These are phyloP conservation scores for Protosalanx chinensis DNA, from an alignment of 2,797 vertebrate genomes.

Conservation along the genomic window DNA sequence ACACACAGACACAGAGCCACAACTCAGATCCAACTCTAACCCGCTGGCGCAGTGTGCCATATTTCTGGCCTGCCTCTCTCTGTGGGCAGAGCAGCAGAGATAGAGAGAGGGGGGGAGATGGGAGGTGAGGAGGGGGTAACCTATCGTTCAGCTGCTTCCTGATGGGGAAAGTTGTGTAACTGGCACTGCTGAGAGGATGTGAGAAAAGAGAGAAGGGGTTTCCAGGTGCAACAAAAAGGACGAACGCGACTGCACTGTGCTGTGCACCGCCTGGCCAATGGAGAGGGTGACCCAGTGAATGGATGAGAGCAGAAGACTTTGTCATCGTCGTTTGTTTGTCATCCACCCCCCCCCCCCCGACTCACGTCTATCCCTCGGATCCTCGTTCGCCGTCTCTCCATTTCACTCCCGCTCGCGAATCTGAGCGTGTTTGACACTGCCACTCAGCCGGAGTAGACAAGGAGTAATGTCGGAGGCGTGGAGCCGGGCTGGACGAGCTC, in stretches of 20 bases:
- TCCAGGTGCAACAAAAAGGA: background rate
- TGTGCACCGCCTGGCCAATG: too few relatives aligned
- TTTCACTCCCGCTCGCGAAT: constrained; percentile 22
- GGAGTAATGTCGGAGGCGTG: background rate
- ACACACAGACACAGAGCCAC: constrained; percentile 22
- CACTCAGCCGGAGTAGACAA: constrained; percentile 5
- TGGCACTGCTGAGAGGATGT: background rate
- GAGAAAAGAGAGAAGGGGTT: background rate
- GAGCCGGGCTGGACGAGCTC: constrained; percentile 26
- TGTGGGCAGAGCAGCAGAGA: background rate
- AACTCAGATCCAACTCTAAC: constrained; percentile 35
- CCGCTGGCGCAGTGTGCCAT: constrained; percentile 33
- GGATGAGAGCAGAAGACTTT: too few relatives aligned
- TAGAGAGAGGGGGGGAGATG: background rate
- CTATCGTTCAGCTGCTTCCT: background rate
- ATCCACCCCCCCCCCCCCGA: too few relatives aligned
- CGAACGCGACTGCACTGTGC: too few relatives aligned
- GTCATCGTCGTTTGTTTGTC: too few relatives aligned
- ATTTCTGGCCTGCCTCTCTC: constrained; percentile 24
- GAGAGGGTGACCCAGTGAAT: too few relatives aligned
- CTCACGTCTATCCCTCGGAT: too few relatives aligned
- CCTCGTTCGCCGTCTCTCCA: background rate
- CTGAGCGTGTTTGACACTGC: constrained; percentile 48
- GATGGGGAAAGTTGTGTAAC: background rate
- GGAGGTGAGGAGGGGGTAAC: background rate